Conservation (phyloP, 2,113 vertebrate species). For the Chlamydotis undulata region DNA sequence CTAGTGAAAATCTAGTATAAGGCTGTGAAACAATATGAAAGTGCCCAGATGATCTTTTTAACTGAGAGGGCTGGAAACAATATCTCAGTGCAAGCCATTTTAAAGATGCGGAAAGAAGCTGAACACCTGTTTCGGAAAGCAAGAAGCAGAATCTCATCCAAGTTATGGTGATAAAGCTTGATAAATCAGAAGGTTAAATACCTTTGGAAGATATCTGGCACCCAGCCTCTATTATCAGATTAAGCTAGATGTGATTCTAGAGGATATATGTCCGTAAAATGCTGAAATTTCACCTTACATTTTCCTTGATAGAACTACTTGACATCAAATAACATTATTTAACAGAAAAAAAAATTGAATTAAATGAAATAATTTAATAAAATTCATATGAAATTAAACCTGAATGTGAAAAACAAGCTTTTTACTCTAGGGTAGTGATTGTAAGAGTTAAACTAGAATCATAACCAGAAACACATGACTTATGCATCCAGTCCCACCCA, state of each 20-base stretch:
- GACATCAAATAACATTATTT: neutral
- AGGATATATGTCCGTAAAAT: neutral
- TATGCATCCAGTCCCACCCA: neutral
- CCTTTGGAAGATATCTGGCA: neutral
- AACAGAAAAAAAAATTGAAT: neutral
- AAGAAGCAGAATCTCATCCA: neutral
- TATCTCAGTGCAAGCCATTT: constrained; percentile 5
- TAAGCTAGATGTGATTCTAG: neutral
- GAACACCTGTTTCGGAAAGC: neutral
- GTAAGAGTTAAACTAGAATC: neutral
- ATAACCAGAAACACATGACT: neutral
- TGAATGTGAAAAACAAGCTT: neutral
- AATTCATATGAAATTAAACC: neutral
- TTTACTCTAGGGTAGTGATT: neutral
- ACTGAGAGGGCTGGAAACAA: constrained; percentile 37
- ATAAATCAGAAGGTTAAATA: neutral
- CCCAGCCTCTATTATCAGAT: neutral
- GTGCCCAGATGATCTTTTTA: constrained; percentile 46
- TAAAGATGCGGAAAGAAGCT: constrained; percentile 19
- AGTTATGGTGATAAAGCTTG: neutral
- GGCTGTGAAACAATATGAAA: constrained; percentile 46
- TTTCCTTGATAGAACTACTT: neutral
- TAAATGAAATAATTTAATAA: neutral
- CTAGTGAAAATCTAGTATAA: constrained; percentile 53
- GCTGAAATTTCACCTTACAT: neutral